Evolutionary conservation across 2,113 vertebrate genomes (phyloP).

Genomic region (Aviceda subcristata): DNA sequence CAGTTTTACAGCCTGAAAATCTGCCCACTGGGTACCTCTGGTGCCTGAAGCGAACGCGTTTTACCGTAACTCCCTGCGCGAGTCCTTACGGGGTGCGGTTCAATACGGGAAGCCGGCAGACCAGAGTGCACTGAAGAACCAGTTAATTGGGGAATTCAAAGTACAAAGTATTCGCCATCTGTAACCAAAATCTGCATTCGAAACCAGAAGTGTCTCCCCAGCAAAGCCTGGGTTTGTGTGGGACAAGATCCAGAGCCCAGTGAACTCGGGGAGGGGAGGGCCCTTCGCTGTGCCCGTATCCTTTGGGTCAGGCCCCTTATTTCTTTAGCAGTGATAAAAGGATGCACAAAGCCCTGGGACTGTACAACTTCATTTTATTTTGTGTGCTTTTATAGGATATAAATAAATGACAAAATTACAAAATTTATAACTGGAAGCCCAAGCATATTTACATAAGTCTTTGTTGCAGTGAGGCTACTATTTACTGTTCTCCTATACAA

Average conservation of each 20-base stretch:
- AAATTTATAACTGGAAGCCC: slow-evolving; percentile 99
- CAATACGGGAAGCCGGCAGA: not conserved
- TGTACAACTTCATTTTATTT: slow-evolving; percentile 97
- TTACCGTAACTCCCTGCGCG: not conserved
- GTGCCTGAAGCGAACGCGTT: not conserved
- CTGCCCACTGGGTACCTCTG: not conserved
- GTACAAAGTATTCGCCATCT: not conserved
- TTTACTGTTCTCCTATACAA: slow-evolving; percentile 82
- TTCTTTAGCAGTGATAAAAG: slow-evolving; percentile 16
- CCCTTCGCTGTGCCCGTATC: not conserved
- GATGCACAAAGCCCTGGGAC: slow-evolving; percentile 63
- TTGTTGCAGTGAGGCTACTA: slow-evolving; percentile 86
- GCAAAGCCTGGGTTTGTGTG: not conserved
- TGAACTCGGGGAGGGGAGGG: not conserved
- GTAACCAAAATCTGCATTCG: not conserved
- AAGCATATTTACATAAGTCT: slow-evolving; percentile 94
- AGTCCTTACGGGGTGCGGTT: not conserved
- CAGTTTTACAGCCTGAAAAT: not conserved
- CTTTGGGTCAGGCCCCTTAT: not conserved
- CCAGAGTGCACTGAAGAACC: not conserved
- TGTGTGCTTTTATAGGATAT: slow-evolving; percentile 98
- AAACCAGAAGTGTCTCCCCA: not conserved
- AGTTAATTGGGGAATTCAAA: not conserved
- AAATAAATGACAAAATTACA: slow-evolving; percentile 99
- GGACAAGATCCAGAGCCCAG: not conserved